A percentile compares a stretch with the other conserved stretches of the same genome.
Evolutionary conservation across 64 coral and sea anemone genomes (phyloP).

Genomic region (Porites australiensis): DNA sequence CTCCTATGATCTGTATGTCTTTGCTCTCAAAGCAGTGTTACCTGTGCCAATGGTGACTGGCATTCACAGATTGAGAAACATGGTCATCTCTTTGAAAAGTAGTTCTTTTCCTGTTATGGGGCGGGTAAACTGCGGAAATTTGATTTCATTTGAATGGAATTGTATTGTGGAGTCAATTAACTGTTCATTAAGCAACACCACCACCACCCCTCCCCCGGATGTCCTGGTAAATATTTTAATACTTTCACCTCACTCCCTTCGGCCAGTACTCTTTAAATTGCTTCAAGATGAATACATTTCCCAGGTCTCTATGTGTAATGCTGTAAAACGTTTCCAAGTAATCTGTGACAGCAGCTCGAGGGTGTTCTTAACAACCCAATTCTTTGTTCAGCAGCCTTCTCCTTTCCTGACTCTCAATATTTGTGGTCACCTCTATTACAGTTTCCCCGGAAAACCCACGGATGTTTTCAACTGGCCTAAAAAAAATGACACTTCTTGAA

Average conservation of each 20-base stretch:
- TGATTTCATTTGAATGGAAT: too few relatives aligned
- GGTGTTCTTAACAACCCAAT: constrained; percentile 56
- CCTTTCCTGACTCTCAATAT: constrained; percentile 40
- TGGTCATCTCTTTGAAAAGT: too few relatives aligned
- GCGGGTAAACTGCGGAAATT: too few relatives aligned
- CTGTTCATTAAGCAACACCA: too few relatives aligned
- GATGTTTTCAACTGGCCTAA: constrained; percentile 63
- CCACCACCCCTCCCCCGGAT: too few relatives aligned
- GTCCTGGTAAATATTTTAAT: too few relatives aligned
- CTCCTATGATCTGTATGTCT: too few relatives aligned
- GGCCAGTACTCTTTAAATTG: constrained; percentile 62
- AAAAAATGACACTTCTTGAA: background rate
- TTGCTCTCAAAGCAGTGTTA: too few relatives aligned
- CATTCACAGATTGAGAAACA: too few relatives aligned
- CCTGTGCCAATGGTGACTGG: too few relatives aligned
- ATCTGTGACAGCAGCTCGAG: constrained; percentile 67
- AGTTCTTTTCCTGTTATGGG: too few relatives aligned
- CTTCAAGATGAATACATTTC: constrained; percentile 56
- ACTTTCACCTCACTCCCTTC: constrained; percentile 49
- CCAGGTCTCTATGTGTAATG: constrained; percentile 34
- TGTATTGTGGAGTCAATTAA: too few relatives aligned
- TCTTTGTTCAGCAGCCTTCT: background rate
- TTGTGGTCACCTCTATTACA: constrained; percentile 48
- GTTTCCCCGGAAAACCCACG: constrained; percentile 71
- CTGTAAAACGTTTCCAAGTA: constrained; percentile 55